Conservation (phyloP, 2,113 vertebrate species). For the Bubo scandiacus region DNA sequence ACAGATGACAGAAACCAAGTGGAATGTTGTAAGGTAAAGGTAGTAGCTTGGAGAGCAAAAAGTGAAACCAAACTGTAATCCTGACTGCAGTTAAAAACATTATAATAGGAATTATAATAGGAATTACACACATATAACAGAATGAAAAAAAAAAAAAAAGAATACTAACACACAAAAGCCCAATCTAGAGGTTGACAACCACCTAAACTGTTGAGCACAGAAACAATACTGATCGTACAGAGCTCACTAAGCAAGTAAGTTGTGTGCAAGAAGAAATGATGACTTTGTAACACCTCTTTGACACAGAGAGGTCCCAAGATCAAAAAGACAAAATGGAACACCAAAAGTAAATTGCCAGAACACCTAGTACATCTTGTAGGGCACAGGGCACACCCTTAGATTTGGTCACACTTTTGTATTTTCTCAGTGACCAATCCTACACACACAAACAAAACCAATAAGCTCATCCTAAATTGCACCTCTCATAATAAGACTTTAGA, state of each 20-base stretch:
- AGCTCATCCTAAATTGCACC: not conserved
- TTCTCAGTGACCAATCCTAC: not conserved
- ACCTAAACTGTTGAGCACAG: not conserved
- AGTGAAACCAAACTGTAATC: not conserved
- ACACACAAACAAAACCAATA: not conserved
- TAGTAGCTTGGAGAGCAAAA: not conserved
- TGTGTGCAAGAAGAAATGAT: not conserved
- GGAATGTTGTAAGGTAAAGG: not conserved
- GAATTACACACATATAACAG: not conserved
- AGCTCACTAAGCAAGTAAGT: not conserved
- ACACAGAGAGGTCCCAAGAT: not conserved
- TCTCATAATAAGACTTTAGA: not conserved
- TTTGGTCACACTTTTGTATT: not conserved
- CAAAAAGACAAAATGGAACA: not conserved
- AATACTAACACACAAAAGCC: not conserved
- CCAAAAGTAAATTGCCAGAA: not conserved
- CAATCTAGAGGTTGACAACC: not conserved
- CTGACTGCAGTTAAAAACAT: not conserved
- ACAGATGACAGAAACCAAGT: not conserved
- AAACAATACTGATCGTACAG: not conserved
- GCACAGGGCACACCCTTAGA: not conserved
- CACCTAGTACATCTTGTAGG: rapidly evolving
- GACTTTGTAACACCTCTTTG: not conserved
- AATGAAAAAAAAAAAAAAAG: not conserved
- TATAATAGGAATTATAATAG: not conserved